Percentiles rank a stretch among this genome's conserved stretches.
Conservation (phyloP, 2,888 invertebrate species). For the Frankliniella fusca region DNA sequence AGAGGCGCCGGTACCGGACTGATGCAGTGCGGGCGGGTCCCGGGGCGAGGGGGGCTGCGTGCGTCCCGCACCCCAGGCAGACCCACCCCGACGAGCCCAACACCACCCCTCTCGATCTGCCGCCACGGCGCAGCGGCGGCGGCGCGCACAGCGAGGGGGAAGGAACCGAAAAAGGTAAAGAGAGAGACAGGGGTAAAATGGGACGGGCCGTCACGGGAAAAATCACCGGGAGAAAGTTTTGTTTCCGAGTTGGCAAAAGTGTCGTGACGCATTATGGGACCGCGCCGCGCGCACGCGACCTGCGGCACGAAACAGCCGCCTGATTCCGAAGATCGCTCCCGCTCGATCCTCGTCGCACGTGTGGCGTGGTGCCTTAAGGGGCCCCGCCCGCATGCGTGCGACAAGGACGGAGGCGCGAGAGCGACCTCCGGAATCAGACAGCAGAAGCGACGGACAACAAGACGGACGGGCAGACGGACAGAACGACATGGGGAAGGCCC, state of each 20-base stretch:
- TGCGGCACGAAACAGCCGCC: neutral
- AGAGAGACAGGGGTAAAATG: neutral
- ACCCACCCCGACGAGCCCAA: neutral
- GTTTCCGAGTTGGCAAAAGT: neutral
- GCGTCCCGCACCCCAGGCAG: neutral
- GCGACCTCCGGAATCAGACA: neutral
- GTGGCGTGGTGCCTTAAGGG: neutral
- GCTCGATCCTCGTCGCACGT: too few species aligned
- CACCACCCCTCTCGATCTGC: neutral
- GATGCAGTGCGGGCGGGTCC: neutral
- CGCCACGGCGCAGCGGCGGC: neutral
- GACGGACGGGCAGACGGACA: neutral
- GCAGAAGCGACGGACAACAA: neutral
- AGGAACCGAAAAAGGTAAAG: neutral
- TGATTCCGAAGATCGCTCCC: too few species aligned
- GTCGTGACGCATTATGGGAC: neutral
- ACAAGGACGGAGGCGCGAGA: too few species aligned
- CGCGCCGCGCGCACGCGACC: neutral
- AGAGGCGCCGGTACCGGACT: neutral
- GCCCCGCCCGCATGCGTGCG: too few species aligned
- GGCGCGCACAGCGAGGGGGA: neutral
- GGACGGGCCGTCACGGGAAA: neutral
- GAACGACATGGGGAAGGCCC: too few species aligned
- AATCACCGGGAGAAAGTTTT: neutral
- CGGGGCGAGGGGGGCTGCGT: too few species aligned